Evolutionary conservation across 2,888 invertebrate species (phyloP), one percentile per base, ranked within the genome.

Genomic region (Lutraria lutraria): DNA sequence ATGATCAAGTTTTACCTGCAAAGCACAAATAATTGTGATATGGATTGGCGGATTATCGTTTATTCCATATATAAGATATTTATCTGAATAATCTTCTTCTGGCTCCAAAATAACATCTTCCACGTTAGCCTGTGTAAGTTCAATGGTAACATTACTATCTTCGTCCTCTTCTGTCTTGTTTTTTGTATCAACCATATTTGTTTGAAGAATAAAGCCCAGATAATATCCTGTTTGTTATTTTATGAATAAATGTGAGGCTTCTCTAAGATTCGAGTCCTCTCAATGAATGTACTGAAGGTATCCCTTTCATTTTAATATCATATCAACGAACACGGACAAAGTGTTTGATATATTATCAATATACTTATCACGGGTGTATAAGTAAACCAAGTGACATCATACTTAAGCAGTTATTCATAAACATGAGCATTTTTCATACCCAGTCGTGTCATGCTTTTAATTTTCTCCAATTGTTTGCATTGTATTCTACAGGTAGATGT

Each of bases 41-140:
- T 84, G 84, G 13, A 84, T 52, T 25, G 84, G 84, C 15, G 84
- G 84, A 52, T 13, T 43, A 76, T 84, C 84, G 19, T 52, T 84
- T 76, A 84, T 63, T 29, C 84, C 84, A 52, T 84, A 84, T n/a
- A 84, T 84, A 15, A 84, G 76, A 72, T 76, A 54, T 53, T 53
- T 84, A 12, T 84, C 84, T 4, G 72, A 25, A 29, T 84, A 72
- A 31, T 84, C 56, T 19, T 56, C 21, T 13, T 1, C 13, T 56
- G 16, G 19, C 21, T 19, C 13, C 3, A 56, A 19, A 19, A 56
- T 56, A 3, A 3, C 13, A 56, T 56, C 56, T 6, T 56, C 56
- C 21, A 3, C 21, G 56, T 56, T 56, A 19, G 56, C 13, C 56
- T 56, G 19, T 19, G 21, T 56, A 15, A 56, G 21, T 21, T 56